These are phyloP conservation scores for Pyrrhosoma nymphula DNA, from an alignment of 2,888 invertebrate genomes.

Conservation along the genomic window DNA sequence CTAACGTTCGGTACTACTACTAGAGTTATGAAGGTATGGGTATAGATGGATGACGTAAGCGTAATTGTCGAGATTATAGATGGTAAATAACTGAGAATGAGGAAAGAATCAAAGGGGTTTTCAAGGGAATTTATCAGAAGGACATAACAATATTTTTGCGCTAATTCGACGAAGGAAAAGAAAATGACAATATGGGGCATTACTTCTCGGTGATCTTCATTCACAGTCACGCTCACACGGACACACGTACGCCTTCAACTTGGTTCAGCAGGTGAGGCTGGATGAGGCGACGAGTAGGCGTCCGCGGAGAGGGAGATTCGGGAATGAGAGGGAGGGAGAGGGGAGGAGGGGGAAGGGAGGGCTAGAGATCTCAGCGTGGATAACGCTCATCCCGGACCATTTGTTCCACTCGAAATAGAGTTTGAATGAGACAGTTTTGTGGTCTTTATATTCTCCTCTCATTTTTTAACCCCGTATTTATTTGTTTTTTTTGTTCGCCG, in stretches of 20 bases:
- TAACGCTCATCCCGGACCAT: slow-evolving; percentile 6
- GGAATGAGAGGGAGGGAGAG: background rate
- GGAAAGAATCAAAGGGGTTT: no score
- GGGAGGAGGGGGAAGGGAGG: background rate
- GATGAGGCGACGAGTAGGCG: background rate
- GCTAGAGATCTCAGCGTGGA: slow-evolving; percentile 11
- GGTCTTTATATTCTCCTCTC: slow-evolving; percentile 8
- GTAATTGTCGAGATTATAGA: no score
- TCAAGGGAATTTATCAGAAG: no score
- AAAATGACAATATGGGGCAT: background rate
- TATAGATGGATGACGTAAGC: no score
- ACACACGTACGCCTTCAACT: background rate
- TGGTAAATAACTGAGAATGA: no score
- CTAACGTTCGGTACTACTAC: no score
- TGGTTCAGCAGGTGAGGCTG: background rate
- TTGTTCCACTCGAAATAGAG: slow-evolving; percentile 44
- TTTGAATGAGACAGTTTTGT: slow-evolving; percentile 42
- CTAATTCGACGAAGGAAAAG: background rate
- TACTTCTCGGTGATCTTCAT: background rate
- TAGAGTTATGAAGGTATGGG: no score
- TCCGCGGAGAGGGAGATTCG: background rate
- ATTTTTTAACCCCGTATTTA: slow-evolving; percentile 14
- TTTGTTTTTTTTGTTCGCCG: background rate
- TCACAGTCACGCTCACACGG: background rate
- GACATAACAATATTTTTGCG: background rate